Conservation (phyloP, 2,888 invertebrate genomes). For the Rhagonycha fulva region DNA sequence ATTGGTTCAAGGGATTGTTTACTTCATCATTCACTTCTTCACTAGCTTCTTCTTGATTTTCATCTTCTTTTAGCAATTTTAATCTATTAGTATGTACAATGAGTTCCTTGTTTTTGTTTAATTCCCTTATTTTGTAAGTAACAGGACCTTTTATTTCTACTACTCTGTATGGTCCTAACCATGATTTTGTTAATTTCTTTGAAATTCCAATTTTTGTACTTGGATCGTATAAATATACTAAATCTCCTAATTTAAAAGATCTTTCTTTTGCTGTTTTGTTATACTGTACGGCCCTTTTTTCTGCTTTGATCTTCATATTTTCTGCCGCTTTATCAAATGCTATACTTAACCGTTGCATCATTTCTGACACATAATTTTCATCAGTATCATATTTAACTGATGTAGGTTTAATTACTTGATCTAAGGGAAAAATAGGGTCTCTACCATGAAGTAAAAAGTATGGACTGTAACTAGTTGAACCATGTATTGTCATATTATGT, state of each 20-base stretch:
- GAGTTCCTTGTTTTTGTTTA: constrained; percentile 9
- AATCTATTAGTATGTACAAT: constrained; percentile 25
- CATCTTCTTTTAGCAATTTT: background rate
- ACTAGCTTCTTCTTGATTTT: background rate
- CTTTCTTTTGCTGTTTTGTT: constrained; percentile 10
- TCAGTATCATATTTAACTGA: constrained; percentile 25
- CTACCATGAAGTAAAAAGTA: background rate
- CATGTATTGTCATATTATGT: too few species aligned
- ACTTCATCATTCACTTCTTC: background rate
- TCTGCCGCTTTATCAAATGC: background rate
- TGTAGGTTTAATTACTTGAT: constrained; percentile 21
- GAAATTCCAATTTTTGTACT: constrained; percentile 2
- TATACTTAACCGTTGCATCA: constrained; percentile 2
- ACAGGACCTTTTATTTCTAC: constrained; percentile 12
- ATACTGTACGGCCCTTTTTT: constrained; percentile 7
- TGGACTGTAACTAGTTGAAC: too few species aligned
- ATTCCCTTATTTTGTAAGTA: constrained; percentile 7
- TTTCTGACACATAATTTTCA: constrained; percentile 30
- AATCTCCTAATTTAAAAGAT: constrained; percentile 18
- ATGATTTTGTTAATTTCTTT: constrained; percentile 14
- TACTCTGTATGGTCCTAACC: constrained; percentile 25
- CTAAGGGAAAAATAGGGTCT: constrained; percentile 33
- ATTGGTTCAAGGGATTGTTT: background rate
- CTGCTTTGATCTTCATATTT: background rate
- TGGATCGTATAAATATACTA: constrained; percentile 23